phyloP scores from a whole-genome alignment of 1,140 invertebrate genomes.

The Telenomus remus region DNA sequence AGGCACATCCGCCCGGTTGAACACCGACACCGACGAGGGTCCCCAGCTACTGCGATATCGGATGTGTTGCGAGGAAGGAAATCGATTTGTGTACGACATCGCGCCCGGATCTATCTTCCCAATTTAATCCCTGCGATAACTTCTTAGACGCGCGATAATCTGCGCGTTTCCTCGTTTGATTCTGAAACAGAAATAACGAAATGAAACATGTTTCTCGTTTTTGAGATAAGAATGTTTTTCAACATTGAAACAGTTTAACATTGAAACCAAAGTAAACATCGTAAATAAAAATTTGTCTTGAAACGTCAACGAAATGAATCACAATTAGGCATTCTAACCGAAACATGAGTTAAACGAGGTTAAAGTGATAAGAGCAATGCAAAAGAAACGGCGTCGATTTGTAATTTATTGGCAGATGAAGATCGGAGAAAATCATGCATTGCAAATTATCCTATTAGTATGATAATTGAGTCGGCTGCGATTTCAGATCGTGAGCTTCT shows the following conservation, averaged over 20 bases:
- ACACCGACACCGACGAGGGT: constrained; percentile 77
- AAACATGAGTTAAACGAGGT: too few species aligned
- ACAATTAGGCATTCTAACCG: too few species aligned
- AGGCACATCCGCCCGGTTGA: constrained; percentile 77
- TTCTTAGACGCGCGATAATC: not conserved
- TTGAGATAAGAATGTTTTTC: too few species aligned
- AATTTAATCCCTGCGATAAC: constrained; percentile 12
- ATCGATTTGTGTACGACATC: constrained; percentile 79
- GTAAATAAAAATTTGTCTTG: too few species aligned
- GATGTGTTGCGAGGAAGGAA: constrained; percentile 77
- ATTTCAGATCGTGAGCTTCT: constrained; percentile 8
- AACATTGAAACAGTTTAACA: too few species aligned
- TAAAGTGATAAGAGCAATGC: not conserved
- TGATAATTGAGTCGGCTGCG: constrained; percentile 22
- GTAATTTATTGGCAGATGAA: not conserved
- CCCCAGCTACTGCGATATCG: constrained; percentile 81
- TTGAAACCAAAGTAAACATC: too few species aligned
- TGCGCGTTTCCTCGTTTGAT: not conserved
- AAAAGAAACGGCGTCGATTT: not conserved
- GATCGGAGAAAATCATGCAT: too few species aligned
- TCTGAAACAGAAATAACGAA: constrained; percentile 1
- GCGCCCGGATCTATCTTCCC: constrained; percentile 9
- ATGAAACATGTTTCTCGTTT: not conserved
- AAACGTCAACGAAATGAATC: too few species aligned
- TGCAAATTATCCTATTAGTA: constrained; percentile 34